Evolutionary conservation across 2,797 vertebrate genomes (phyloP), one percentile per base, ranked within the genome.

Genomic region (Darevskia mixta): DNA sequence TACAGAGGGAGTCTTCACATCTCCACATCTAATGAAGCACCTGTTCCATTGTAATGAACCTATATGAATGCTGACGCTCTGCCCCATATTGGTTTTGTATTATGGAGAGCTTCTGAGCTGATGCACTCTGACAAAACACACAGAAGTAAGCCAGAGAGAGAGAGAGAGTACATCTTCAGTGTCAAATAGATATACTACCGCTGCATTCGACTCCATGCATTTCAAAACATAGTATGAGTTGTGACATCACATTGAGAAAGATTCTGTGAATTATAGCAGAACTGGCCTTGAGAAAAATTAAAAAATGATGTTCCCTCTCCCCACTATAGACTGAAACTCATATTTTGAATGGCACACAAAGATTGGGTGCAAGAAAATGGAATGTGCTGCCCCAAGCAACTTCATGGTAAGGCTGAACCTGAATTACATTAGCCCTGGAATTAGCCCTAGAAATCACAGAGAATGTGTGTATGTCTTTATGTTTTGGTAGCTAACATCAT

Each of bases 401-500:
- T 73, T 81, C 71, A 38, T 81, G n/a, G 29, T 32, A 66, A 72
- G 8, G 10, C 20, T n/a, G 13, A 64, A 15, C 55, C 3, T 75
- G 15, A 80, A 72, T 88, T 88, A 79, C 41, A 83, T 73, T 41
- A 64, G 41, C 45, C 75, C 17, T 41, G 35, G 71, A 69, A n/a
- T 73, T 41, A 64, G 32, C 45, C 66, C 10, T 41, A 27, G 71
- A 69, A n/a, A 73, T 3, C 20, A 29, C 13, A 61, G 86, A 83
- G 83, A 87, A 82, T 43, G n/a, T 84, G 49, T 61, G 9, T 73
- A 64, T 88, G 20, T 45, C 7, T 88, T 85, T 87, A 84, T 86
- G 87, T 90, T 83, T 87, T 89, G 25, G 67, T 82, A 35, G 35
- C 15, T 20, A 41, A 86, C 72, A 83, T 92, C 86, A 81, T 89